Percentiles rank a stretch among this genome's conserved stretches.
These are phyloP conservation scores for Stenichneumon culpator DNA, from an alignment of 2,888 invertebrate species.

Conservation along the genomic window DNA sequence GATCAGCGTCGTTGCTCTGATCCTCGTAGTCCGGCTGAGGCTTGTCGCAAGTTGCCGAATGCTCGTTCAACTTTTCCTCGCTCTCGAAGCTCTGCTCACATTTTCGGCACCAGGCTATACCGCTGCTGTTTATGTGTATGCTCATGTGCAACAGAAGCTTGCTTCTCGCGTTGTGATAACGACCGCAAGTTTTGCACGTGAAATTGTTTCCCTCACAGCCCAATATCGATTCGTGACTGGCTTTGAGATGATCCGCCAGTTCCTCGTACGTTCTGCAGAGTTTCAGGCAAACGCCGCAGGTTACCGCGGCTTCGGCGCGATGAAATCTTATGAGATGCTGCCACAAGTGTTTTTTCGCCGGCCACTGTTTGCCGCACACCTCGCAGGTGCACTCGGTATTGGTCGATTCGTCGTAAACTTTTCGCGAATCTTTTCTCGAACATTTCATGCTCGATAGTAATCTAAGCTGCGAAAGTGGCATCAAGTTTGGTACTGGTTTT, in stretches of 20 bases:
- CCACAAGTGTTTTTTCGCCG: slow-evolving; percentile 88
- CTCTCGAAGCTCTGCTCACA: slow-evolving; percentile 80
- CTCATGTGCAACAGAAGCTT: slow-evolving; percentile 87
- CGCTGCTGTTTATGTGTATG: slow-evolving; percentile 86
- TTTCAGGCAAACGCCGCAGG: slow-evolving; percentile 88
- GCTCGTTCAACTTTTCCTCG: slow-evolving; percentile 78
- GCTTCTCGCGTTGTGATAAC: slow-evolving; percentile 87
- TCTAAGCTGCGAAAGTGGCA: slow-evolving; percentile 79
- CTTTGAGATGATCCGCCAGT: slow-evolving; percentile 85
- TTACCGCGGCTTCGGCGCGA: slow-evolving; percentile 87
- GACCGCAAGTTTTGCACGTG: slow-evolving; percentile 86
- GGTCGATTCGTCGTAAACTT: slow-evolving; percentile 86
- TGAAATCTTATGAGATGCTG: slow-evolving; percentile 88
- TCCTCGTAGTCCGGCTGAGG: slow-evolving; percentile 71
- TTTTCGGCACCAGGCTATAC: slow-evolving; percentile 79
- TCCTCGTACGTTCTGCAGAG: slow-evolving; percentile 86
- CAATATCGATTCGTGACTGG: slow-evolving; percentile 85
- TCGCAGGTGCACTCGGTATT: slow-evolving; percentile 85
- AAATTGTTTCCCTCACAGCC: slow-evolving; percentile 87
- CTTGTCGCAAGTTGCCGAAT: slow-evolving; percentile 75
- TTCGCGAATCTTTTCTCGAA: slow-evolving; percentile 84
- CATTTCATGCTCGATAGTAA: slow-evolving; percentile 76
- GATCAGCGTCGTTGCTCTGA: slow-evolving; percentile 71
- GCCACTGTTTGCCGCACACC: slow-evolving; percentile 88
- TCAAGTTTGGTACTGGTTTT: slow-evolving; percentile 82